These are phyloP conservation scores for Luscinia luscinia DNA, from an alignment of 2,797 vertebrate species.

Conservation along the genomic window DNA sequence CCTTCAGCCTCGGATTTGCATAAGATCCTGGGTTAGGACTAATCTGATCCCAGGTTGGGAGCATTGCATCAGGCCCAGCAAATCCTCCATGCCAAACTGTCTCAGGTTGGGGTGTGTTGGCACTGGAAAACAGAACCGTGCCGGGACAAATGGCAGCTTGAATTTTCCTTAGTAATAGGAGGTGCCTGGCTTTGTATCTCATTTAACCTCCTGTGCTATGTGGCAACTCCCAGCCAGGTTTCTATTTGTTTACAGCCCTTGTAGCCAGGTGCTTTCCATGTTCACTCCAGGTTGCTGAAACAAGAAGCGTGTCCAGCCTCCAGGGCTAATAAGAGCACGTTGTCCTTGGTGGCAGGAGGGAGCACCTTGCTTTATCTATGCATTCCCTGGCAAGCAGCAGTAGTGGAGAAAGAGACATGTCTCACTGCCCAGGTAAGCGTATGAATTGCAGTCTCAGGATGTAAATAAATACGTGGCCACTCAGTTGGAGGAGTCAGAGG, in stretches of 20 bases:
- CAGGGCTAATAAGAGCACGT: background rate
- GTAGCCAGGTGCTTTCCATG: constrained; percentile 61
- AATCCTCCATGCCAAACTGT: background rate
- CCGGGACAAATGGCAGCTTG: background rate
- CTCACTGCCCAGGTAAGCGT: background rate
- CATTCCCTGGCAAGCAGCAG: background rate
- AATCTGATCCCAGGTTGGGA: constrained; percentile 34
- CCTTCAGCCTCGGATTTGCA: constrained; percentile 51
- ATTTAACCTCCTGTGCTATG: background rate
- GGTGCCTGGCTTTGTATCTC: background rate
- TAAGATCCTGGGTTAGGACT: constrained; percentile 41
- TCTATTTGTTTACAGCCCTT: constrained; percentile 46
- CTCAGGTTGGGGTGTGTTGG: background rate
- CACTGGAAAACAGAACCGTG: background rate
- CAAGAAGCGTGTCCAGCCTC: background rate
- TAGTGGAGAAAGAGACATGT: background rate
- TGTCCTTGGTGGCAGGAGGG: background rate
- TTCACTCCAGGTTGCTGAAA: constrained; percentile 7
- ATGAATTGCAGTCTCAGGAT: background rate
- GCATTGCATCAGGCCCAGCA: background rate
- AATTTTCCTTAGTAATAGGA: constrained; percentile 18
- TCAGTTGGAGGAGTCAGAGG: background rate
- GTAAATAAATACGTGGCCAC: background rate
- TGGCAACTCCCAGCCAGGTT: constrained; percentile 36
- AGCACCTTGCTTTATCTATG: background rate